Percentiles rank a stretch among this genome's conserved stretches.
phyloP scores from a whole-genome alignment of 1,140 invertebrate genomes.

The Drosophila paulistorum region DNA sequence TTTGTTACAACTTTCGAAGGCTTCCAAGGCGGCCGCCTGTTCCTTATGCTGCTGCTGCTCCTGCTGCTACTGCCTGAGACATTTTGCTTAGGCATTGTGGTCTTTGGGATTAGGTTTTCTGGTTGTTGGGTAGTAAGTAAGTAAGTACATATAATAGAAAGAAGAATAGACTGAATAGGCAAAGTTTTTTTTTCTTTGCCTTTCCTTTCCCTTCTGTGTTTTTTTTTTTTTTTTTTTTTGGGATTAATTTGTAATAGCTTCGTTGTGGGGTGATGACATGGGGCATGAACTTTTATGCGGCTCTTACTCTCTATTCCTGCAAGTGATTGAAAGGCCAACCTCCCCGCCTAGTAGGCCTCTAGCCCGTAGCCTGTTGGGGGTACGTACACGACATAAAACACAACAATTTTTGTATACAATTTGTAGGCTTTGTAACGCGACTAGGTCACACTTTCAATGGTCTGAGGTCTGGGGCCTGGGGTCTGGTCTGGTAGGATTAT shows the following conservation, averaged over 20 bases:
- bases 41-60: constrained; percentile 2
- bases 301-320: constrained; percentile 9
- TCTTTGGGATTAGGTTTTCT: constrained; percentile 22
- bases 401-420: constrained; percentile 11
- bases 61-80: constrained; percentile 26
- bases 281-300: constrained; percentile 27
- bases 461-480: too few species aligned
- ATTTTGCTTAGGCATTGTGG: constrained; percentile 30
- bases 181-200: constrained; percentile 34
- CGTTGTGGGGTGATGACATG: constrained; percentile 27
- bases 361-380: neutral
- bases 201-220: neutral
- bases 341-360: too few species aligned
- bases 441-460: constrained; percentile 5
- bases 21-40: neutral
- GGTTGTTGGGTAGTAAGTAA: constrained; percentile 15
- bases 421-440: constrained; percentile 10
- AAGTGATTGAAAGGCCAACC: constrained; percentile 41
- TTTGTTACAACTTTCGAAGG: constrained; percentile 63
- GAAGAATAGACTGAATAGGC: constrained; percentile 11
- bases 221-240: constrained; percentile 1
- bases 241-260: constrained; percentile 59
- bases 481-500: neutral
- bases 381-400: constrained; percentile 10
- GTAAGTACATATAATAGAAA: constrained; percentile 39